Percentiles rank a stretch among this genome's conserved stretches.
Evolutionary conservation across 1,140 invertebrate genomes (phyloP).

Genomic region (Periplaneta americana): DNA sequence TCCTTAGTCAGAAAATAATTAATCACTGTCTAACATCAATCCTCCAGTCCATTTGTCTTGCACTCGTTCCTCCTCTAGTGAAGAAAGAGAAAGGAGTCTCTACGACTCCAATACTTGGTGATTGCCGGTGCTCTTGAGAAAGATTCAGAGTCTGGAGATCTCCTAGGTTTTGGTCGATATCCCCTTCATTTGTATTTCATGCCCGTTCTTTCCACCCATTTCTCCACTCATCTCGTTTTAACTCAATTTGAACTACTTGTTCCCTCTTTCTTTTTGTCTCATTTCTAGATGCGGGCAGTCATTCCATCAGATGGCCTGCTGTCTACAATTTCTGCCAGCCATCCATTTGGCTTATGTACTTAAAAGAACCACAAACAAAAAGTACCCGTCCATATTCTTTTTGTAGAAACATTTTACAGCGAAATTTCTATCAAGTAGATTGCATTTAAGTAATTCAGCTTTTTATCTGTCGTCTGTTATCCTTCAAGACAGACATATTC

Average conservation of each 20-base stretch:
- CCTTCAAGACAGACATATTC: too few species aligned
- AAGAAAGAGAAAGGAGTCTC: too few species aligned
- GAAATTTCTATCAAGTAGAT: too few species aligned
- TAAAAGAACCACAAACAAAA: neutral
- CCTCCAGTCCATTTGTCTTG: too few species aligned
- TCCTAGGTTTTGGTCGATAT: neutral
- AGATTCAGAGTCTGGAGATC: too few species aligned
- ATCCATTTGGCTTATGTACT: neutral
- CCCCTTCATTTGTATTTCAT: neutral
- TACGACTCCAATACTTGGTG: neutral
- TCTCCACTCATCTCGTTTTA: neutral
- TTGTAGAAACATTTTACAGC: neutral
- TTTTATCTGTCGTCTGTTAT: too few species aligned
- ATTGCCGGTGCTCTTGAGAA: too few species aligned
- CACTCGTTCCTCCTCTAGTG: too few species aligned
- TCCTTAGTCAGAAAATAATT: too few species aligned
- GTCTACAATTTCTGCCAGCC: neutral
- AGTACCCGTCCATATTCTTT: neutral
- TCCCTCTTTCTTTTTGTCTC: neutral
- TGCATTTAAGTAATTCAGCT: too few species aligned
- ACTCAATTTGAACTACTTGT: neutral
- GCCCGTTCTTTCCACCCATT: neutral
- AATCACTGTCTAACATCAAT: too few species aligned
- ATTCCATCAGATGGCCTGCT: neutral
- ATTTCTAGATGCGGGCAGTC: neutral